Evolutionary conservation across 2,797 vertebrate genomes (phyloP), one percentile per base, ranked within the genome.

Genomic region (Vipera latastei): DNA sequence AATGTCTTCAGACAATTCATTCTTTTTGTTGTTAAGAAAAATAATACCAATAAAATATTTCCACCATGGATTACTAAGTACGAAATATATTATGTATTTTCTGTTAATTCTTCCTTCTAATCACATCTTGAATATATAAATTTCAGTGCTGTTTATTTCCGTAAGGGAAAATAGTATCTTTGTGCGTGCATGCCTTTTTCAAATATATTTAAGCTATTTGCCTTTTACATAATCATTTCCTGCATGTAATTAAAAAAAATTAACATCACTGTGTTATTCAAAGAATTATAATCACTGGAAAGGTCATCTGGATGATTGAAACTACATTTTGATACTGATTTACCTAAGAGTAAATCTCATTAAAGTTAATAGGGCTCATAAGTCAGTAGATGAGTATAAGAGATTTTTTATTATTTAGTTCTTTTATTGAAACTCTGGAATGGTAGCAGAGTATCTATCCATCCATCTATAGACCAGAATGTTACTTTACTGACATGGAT

Each of bases 261-360:
- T 20, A 73, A 25, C 4, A 90, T 92, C 90, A 91, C 63, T 87
- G 48, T 32, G 0, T 92, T 93, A 91, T 57, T 91, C 94, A 96
- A 94, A 93, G 93, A 95, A n/a, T 95, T 73, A 60, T 97, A 96
- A 97, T 93, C 59, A 89, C 89, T 93, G 93, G 28, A 97, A 97
- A 97, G 95, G 93, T 97, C 95, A 95, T 92, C 0, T 1, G 59
- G 78, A 57, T 94, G 93, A 97, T 95, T 96, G 95, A 96, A 95
- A 94, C 86, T 93, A 61, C 86, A 86, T 88, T n/a, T 56, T 60
- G 22, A 32, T 73, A 56, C 51, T 26, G 18, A 90, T 32, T 56
- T 78, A 26, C 12, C 65, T 28, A 56, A 26, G 53, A 38, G 69
- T 38, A 78, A 73, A 56, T 38, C 60, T 18, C n/a, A 44, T 38